Percentiles rank a stretch among this genome's conserved stretches.
These are phyloP conservation scores for Apamea sordens DNA, from an alignment of 2,888 invertebrate species.

Conservation along the genomic window DNA sequence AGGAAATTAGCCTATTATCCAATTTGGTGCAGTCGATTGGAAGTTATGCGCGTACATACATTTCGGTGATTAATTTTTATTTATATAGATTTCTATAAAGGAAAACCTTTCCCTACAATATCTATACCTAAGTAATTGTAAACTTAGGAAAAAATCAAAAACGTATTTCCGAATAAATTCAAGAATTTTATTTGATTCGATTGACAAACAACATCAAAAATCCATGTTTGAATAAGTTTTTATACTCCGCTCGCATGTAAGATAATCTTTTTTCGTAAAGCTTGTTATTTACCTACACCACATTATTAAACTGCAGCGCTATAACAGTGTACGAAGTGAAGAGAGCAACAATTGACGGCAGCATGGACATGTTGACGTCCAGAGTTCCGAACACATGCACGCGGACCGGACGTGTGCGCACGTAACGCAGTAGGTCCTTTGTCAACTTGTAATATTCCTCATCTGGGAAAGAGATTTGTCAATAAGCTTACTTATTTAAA, in stretches of 20 bases:
- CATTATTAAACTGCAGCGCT: constrained; percentile 77
- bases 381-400: constrained; percentile 71
- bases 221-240: neutral
- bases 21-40: too few relatives aligned
- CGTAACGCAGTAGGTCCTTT: constrained; percentile 65
- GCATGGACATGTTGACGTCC: constrained; percentile 74
- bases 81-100: neutral
- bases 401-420: constrained; percentile 69
- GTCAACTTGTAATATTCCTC: constrained; percentile 29
- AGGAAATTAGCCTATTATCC: too few relatives aligned
- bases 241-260: too few relatives aligned
- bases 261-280: neutral
- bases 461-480: constrained; percentile 56
- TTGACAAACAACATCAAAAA: neutral
- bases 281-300: constrained; percentile 56
- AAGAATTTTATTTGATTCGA: neutral
- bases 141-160: neutral
- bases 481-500: neutral
- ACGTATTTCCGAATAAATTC: neutral
- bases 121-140: neutral
- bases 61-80: too few relatives aligned
- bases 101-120: neutral
- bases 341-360: constrained; percentile 74
- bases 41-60: too few relatives aligned
- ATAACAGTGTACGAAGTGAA: constrained; percentile 78